phyloP scores from a whole-genome alignment of 2,888 invertebrate genomes.

The Lamellibrachia columna region DNA sequence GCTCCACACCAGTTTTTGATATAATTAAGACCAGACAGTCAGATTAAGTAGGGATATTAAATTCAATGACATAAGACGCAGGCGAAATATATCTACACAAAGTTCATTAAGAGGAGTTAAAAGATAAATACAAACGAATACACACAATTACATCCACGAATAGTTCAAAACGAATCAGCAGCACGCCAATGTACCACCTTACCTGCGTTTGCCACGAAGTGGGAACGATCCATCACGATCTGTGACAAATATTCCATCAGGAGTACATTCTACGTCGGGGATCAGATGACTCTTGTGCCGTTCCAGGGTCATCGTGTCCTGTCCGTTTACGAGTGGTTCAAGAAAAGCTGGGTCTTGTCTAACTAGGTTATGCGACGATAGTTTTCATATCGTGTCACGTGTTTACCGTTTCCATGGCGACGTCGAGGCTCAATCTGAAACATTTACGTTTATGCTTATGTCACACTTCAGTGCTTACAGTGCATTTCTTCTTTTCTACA shows the following conservation, averaged over 20 bases:
- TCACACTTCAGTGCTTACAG: too few species aligned
- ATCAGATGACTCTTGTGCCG: slow-evolving; percentile 35
- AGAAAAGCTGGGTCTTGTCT: neutral
- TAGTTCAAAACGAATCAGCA: neutral
- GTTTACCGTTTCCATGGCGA: neutral
- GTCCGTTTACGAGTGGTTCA: neutral
- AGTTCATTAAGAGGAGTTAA: neutral
- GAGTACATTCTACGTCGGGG: slow-evolving; percentile 35
- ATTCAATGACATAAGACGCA: too few species aligned
- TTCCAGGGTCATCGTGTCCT: slow-evolving; percentile 33
- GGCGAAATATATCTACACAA: neutral
- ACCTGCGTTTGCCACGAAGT: slow-evolving; percentile 24
- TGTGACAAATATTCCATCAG: slow-evolving; percentile 35
- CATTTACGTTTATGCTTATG: neutral
- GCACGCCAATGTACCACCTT: neutral
- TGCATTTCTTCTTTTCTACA: too few species aligned
- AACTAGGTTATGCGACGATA: neutral
- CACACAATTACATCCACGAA: neutral
- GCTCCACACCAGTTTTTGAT: too few species aligned
- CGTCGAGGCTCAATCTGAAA: neutral
- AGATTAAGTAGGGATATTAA: too few species aligned
- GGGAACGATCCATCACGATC: slow-evolving; percentile 38
- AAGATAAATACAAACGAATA: neutral
- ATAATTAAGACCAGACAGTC: too few species aligned
- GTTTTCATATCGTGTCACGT: neutral